phyloP scores from a whole-genome alignment of 2,888 invertebrate genomes.

The Tethea ocularis region DNA sequence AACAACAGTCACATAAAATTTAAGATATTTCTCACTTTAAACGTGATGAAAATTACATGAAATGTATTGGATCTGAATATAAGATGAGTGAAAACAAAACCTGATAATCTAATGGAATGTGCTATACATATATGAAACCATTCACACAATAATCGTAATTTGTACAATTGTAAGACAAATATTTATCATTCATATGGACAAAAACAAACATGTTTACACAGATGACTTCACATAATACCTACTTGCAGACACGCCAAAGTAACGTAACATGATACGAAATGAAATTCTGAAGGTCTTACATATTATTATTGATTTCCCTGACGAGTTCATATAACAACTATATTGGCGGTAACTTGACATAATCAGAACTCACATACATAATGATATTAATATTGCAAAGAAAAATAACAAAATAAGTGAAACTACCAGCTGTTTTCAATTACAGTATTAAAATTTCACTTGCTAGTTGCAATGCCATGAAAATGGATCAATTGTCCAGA shows the following conservation, averaged over 20 bases:
- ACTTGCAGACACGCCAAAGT: constrained; percentile 7
- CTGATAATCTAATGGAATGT: neutral
- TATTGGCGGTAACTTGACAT: neutral
- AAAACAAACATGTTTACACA: constrained; percentile 35
- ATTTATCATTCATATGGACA: constrained; percentile 16
- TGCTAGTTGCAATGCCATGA: constrained; percentile 37
- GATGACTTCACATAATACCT: constrained; percentile 19
- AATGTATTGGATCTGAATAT: neutral
- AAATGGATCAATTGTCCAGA: constrained; percentile 64
- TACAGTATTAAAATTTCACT: neutral
- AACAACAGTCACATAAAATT: neutral
- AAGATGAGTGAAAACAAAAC: neutral
- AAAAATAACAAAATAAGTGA: too few relatives aligned
- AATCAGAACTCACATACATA: neutral
- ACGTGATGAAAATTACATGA: too few relatives aligned
- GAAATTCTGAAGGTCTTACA: constrained; percentile 34
- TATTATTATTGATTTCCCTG: constrained; percentile 48
- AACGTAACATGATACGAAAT: constrained; percentile 24
- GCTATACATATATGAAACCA: neutral
- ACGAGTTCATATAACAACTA: neutral
- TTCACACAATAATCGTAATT: constrained; percentile 11
- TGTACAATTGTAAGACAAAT: constrained; percentile 9
- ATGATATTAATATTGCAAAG: neutral
- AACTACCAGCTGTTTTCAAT: neutral
- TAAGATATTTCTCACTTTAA: neutral